These are phyloP conservation scores for Drosophila eugracilis DNA, from an alignment of 1,140 invertebrate genomes.

Conservation along the genomic window DNA sequence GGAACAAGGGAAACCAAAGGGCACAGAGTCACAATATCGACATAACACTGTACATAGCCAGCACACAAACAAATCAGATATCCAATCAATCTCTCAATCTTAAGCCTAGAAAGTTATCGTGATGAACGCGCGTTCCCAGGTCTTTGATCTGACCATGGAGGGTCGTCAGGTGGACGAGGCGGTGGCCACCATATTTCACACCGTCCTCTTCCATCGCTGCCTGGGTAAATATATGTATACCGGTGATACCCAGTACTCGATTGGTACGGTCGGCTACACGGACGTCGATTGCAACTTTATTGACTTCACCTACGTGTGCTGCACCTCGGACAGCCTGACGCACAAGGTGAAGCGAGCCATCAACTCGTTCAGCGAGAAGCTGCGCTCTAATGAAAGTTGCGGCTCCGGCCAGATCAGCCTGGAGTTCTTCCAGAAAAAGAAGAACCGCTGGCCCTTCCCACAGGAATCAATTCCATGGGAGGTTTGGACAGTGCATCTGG, in stretches of 20 bases:
- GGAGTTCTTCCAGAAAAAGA: conserved; percentile 97
- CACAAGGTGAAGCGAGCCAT: conserved; percentile 92
- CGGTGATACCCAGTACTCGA: conserved; percentile 96
- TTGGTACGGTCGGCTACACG: conserved; percentile 96
- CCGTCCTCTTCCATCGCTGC: conserved; percentile 96
- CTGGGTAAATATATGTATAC: conserved; percentile 98
- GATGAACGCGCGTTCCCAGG: conserved; percentile 96
- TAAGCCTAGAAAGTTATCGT: conserved; percentile 3
- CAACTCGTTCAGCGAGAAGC: conserved; percentile 92
- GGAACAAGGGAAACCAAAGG: conserved; percentile 7
- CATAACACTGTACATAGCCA: conserved; percentile 21
- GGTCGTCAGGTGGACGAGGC: conserved; percentile 97
- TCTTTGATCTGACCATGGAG: conserved; percentile 95
- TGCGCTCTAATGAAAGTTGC: conserved; percentile 90
- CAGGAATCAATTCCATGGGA: conserved; percentile 98
- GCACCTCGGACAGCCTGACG: conserved; percentile 92
- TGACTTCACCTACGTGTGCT: conserved; percentile 98
- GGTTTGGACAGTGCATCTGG: conserved; percentile 97
- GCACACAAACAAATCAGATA: background rate
- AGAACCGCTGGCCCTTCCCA: conserved; percentile 94
- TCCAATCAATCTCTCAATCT: background rate
- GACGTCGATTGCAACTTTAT: conserved; percentile 99
- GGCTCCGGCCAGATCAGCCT: conserved; percentile 94
- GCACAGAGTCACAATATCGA: conserved; percentile 7
- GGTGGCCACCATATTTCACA: conserved; percentile 97